Evolutionary conservation across 2,113 vertebrate genomes (phyloP), one percentile per base, ranked within the genome.

Genomic region (Lipophrys pholis): DNA sequence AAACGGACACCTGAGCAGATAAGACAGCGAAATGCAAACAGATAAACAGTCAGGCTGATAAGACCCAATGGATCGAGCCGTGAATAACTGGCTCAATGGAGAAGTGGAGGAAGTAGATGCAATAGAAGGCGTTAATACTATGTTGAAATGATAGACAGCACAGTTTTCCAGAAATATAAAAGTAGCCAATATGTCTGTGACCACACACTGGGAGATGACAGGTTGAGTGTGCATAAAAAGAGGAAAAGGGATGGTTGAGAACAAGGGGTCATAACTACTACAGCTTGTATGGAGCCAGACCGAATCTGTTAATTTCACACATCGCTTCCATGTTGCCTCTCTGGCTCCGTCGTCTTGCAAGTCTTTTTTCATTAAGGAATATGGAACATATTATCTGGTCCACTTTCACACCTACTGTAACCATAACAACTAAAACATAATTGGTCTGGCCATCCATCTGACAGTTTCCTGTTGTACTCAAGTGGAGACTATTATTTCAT

Each of bases 241-340:
- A 70, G 46, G 52, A 30, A 54, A 36, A 42, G 72, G 39, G 56
- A 59, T 11, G n/a, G 50, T 21, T 51, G 62, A 84, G 70, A 84
- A 84, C 66, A 78, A 60, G 65, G 46, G 70, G 69, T 80, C 56
- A 62, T 45, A 51, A 58, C 68, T 68, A 60, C 54, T 80, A 41
- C 68, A 74, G 66, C 69, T 71, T 73, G 64, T 78, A 74, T 61
- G 40, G 73, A 81, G 76, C 77, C 79, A 63, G 43, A 48, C 57
- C 45, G 56, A 84, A 76, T 87, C 51, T 79, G 65, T 76, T 87
- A 49, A 87, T 87, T 87, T 87, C 83, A 89, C 87, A 85, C 82
- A 72, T 88, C 36, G 38, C 82, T 82, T 80, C 77, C 66, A 58
- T 50, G 68, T 76, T 42, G 52, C 50, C 53, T 61, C 55, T 50